These are phyloP conservation scores for Nebria ingens DNA, from an alignment of 1,140 invertebrate genomes.

Conservation along the genomic window DNA sequence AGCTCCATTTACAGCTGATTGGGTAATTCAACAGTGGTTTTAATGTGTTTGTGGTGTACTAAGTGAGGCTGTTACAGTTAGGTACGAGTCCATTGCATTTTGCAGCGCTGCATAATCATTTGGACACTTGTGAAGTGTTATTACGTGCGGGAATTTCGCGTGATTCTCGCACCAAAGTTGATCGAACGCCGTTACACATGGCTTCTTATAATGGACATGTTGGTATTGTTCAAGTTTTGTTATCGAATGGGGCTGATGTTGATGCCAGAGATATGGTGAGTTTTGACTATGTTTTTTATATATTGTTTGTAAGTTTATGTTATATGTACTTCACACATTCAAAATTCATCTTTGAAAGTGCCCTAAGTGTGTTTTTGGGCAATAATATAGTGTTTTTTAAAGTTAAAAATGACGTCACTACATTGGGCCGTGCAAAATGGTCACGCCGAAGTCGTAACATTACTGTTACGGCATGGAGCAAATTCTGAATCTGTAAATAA, in stretches of 20 bases:
- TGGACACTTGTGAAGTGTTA: conserved; percentile 70
- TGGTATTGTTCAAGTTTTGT: conserved; percentile 61
- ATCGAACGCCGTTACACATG: conserved; percentile 80
- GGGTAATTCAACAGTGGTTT: conserved; percentile 46
- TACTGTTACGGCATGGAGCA: conserved; percentile 63
- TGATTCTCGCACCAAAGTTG: conserved; percentile 85
- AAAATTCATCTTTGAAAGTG: background rate
- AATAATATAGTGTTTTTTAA: conserved; percentile 19
- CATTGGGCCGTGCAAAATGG: conserved; percentile 88
- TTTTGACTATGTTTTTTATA: conserved; percentile 14
- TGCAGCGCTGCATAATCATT: conserved; percentile 72
- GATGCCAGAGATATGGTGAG: conserved; percentile 76
- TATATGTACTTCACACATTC: background rate
- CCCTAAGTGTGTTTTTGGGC: background rate
- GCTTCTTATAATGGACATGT: conserved; percentile 78
- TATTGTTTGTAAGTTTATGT: background rate
- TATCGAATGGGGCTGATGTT: conserved; percentile 67
- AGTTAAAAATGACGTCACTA: conserved; percentile 86
- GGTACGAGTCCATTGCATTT: conserved; percentile 84
- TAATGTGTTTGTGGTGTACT: background rate
- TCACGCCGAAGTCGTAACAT: conserved; percentile 56
- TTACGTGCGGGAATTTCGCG: conserved; percentile 74
- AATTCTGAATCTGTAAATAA: conserved; percentile 59
- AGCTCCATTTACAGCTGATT: conserved; percentile 85
- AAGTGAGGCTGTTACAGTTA: conserved; percentile 42